These are phyloP conservation scores for Brassicogethes aeneus DNA, from an alignment of 2,888 invertebrate genomes.

Conservation along the genomic window DNA sequence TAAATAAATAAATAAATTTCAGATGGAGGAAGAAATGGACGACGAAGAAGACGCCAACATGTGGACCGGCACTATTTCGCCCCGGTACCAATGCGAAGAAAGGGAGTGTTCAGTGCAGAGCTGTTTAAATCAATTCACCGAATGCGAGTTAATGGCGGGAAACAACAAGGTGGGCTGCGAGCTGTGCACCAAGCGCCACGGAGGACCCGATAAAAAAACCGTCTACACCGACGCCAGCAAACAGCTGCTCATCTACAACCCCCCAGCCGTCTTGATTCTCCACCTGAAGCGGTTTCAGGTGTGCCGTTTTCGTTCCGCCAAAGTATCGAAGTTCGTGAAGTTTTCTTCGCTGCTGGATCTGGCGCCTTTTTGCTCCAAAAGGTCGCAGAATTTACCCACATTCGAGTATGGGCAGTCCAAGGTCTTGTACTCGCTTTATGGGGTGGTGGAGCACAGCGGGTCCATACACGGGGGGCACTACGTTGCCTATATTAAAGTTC, in stretches of 20 bases:
- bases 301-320: conserved; percentile 53
- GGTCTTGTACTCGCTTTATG: conserved; percentile 82
- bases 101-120: conserved; percentile 79
- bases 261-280: conserved; percentile 88
- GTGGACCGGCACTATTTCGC: conserved; percentile 40
- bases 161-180: conserved; percentile 92
- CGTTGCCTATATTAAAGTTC: conserved; percentile 88
- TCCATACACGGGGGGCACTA: conserved; percentile 86
- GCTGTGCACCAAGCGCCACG: conserved; percentile 70
- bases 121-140: conserved; percentile 88
- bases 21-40: conserved; percentile 36
- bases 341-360: conserved; percentile 82
- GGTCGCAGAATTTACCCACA: conserved; percentile 50
- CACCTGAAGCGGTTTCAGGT: conserved; percentile 91
- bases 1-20: conserved; percentile 5
- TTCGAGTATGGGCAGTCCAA: conserved; percentile 34
- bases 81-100: conserved; percentile 64
- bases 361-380: conserved; percentile 78
- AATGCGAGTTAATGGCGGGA: conserved; percentile 81
- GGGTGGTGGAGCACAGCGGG: conserved; percentile 92
- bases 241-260: conserved; percentile 78
- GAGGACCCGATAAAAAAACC: conserved; percentile 60
- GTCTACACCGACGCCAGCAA: conserved; percentile 76
- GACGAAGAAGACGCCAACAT: conserved; percentile 27
- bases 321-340: conserved; percentile 77